Evolutionary conservation across 1,140 invertebrate species (phyloP), one percentile per base, ranked within the genome.

Genomic region (Caenorhabditis tropicalis): DNA sequence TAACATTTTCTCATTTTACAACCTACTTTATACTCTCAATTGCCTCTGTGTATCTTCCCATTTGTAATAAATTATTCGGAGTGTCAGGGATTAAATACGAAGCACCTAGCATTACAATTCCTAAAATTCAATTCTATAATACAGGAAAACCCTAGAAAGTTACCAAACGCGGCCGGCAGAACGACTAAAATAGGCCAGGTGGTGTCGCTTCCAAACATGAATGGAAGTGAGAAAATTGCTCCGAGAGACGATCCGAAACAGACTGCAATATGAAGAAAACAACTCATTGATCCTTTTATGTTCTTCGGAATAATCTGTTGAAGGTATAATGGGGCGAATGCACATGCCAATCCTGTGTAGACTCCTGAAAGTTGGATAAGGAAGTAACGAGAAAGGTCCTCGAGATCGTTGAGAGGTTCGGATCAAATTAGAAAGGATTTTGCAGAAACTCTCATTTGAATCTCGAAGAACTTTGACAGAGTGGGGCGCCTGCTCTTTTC

Each of bases 251-350:
- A 80, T 16, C 83, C 83, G 15, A 85, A 81, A 81, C 83, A 81
- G 16, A 79, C 83, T 12, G 83, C 74, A 33, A 85, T 85, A 51
- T 85, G 83, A 15, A 85, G n/a, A 31, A 85, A 85, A 24, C 83
- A 85, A 29, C 53, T 46, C 33, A 85, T 53, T 0, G 83, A 85
- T 27, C 83, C 83, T 27, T 85, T 85, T 15, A 85, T 85, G n/a
- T 81, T 79, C 39, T 85, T 85, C 10, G 83, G 83, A 21, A 79
- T 79, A 0, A 85, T 48, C 49, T 85, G 74, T 48, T 85, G 83
- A 9, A 85, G 70, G 51, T 56, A 85, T 19, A 85, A 31, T 7
- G 83, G 83, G 9, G 53, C 51, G 10, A 85, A 53, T 12, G 83
- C 83, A 29, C 83, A 85, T 6, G 49, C 83, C 3, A 85, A 29